Conservation (phyloP, 2,113 vertebrate genomes). For the Oophaga pumilio region DNA sequence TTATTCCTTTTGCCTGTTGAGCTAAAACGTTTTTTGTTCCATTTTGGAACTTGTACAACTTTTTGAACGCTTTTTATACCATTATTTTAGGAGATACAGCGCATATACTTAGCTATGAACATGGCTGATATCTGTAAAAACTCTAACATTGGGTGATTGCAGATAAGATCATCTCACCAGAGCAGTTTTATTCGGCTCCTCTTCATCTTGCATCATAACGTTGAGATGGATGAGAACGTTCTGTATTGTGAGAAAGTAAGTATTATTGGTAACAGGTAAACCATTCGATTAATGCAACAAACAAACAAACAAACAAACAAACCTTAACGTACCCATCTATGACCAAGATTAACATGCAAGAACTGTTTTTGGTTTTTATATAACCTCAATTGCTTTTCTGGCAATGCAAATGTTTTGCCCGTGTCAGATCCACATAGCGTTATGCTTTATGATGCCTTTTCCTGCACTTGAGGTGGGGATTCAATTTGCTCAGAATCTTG, state of each 20-base stretch:
- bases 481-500: too few species aligned
- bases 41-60: too few species aligned
- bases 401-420: background rate
- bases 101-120: background rate
- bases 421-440: background rate
- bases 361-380: background rate
- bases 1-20: too few species aligned
- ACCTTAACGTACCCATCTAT: background rate
- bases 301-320: background rate
- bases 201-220: conserved; percentile 35
- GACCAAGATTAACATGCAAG: background rate
- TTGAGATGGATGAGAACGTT: background rate
- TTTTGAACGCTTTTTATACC: too few species aligned
- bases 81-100: too few species aligned
- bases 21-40: too few species aligned
- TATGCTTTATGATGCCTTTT: background rate
- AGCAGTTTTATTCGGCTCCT: conserved; percentile 21
- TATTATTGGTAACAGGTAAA: background rate
- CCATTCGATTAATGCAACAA: background rate
- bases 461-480: too few species aligned
- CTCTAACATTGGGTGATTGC: background rate
- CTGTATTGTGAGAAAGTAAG: conserved; percentile 19
- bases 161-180: conserved; percentile 11
- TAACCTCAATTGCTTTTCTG: background rate
- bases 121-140: background rate